phyloP scores from a whole-genome alignment of 2,797 vertebrate genomes.

The Mergus octosetaceus region DNA sequence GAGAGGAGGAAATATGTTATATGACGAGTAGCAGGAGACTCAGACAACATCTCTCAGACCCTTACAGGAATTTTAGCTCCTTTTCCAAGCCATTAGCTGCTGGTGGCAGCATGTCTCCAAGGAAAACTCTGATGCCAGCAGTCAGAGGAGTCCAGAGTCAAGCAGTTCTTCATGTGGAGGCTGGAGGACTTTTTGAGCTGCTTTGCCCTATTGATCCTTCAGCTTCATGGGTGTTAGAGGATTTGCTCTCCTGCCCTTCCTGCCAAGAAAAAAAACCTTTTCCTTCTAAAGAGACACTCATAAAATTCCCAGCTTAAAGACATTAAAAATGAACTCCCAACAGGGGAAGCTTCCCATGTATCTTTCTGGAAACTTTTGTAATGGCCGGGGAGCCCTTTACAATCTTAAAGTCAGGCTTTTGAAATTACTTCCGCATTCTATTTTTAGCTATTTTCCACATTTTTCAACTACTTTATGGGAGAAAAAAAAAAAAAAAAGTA shows the following conservation, averaged over 20 bases:
- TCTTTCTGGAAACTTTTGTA: neutral
- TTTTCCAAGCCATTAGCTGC: neutral
- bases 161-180: neutral
- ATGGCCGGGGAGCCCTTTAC: neutral
- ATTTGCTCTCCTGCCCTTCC: slow-evolving; percentile 13
- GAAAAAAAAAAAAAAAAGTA: neutral
- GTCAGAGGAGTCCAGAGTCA: neutral
- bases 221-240: slow-evolving; percentile 27
- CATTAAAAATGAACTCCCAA: neutral
- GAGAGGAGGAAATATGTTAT: neutral
- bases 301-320: neutral
- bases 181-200: neutral
- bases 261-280: slow-evolving; percentile 31
- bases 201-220: slow-evolving; percentile 16
- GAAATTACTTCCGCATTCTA: neutral
- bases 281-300: neutral
- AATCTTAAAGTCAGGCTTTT: neutral
- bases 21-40: neutral
- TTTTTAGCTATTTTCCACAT: neutral
- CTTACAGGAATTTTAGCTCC: neutral
- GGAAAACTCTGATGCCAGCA: neutral
- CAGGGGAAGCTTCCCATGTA: neutral
- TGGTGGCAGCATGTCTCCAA: neutral
- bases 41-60: neutral
- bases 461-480: neutral